Evolutionary conservation across 2,113 vertebrate genomes (phyloP).

Genomic region (Stegostoma tigrinum): DNA sequence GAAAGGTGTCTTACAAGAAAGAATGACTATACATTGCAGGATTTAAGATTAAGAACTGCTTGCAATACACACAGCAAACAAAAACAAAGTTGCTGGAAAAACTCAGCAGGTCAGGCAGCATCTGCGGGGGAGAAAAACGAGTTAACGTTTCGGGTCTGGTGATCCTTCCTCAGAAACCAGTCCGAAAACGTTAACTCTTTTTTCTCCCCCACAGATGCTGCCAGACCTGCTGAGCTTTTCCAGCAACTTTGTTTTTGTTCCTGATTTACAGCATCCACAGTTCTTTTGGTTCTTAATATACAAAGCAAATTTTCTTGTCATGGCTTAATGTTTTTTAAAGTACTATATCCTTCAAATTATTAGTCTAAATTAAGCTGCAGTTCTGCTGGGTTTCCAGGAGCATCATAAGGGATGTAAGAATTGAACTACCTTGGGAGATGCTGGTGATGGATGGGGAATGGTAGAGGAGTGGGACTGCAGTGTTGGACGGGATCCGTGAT

Average conservation of each 20-base stretch:
- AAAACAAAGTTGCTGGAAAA: too few species aligned
- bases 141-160: too few species aligned
- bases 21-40: neutral
- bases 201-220: too few species aligned
- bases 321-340: neutral
- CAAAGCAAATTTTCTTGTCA: neutral
- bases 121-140: too few species aligned
- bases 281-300: too few species aligned
- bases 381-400: slow-evolving; percentile 41
- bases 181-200: too few species aligned
- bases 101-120: too few species aligned
- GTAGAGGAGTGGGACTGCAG: too few species aligned
- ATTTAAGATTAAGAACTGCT: neutral
- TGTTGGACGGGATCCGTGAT: neutral
- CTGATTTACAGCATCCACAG: too few species aligned
- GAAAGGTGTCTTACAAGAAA: neutral
- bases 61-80: neutral
- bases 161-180: too few species aligned
- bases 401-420: neutral
- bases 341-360: neutral
- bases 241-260: too few species aligned
- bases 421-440: neutral
- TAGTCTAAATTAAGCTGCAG: neutral
- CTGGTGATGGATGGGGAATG: neutral
- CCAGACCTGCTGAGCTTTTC: too few species aligned